Percentiles rank a stretch among this genome's conserved stretches.
phyloP scores from a whole-genome alignment of 1,140 invertebrate genomes.

The Apolygus lucorum region DNA sequence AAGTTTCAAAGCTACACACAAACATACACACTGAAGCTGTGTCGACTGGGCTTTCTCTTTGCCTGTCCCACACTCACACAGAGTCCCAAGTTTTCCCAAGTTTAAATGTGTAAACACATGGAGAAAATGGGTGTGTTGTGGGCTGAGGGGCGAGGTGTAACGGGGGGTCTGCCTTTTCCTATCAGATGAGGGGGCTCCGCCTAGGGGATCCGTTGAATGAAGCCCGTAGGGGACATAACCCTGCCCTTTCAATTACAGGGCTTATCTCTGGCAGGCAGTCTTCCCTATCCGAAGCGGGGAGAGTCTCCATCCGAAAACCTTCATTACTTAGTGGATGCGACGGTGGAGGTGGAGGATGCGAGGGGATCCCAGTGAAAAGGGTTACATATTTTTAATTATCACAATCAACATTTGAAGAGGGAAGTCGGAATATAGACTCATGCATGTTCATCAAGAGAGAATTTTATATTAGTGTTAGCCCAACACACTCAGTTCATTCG shows the following conservation, averaged over 20 bases:
- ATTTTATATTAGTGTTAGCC: too few relatives aligned
- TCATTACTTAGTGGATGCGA: neutral
- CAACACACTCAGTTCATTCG: too few relatives aligned
- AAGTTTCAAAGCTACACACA: neutral
- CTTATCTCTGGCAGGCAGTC: conserved; percentile 5
- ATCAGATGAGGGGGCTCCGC: conserved; percentile 12
- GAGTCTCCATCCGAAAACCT: neutral
- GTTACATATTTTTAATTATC: too few relatives aligned
- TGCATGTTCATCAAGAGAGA: too few relatives aligned
- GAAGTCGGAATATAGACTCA: too few relatives aligned
- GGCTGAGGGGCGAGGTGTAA: neutral
- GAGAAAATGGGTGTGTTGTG: too few relatives aligned
- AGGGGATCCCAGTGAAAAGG: too few relatives aligned
- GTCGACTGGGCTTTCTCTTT: too few relatives aligned
- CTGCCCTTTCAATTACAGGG: conserved; percentile 20
- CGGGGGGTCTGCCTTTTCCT: neutral
- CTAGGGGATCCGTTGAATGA: conserved; percentile 10
- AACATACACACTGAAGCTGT: neutral
- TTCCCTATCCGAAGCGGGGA: too few relatives aligned
- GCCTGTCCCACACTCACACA: neutral
- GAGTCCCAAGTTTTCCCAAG: too few relatives aligned
- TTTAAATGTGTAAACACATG: neutral
- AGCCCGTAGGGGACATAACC: conserved; percentile 19
- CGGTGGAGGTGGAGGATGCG: too few relatives aligned
- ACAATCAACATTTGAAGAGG: too few relatives aligned